Conservation (phyloP, 2,888 invertebrate species). For the Herminia tarsipennalis region DNA sequence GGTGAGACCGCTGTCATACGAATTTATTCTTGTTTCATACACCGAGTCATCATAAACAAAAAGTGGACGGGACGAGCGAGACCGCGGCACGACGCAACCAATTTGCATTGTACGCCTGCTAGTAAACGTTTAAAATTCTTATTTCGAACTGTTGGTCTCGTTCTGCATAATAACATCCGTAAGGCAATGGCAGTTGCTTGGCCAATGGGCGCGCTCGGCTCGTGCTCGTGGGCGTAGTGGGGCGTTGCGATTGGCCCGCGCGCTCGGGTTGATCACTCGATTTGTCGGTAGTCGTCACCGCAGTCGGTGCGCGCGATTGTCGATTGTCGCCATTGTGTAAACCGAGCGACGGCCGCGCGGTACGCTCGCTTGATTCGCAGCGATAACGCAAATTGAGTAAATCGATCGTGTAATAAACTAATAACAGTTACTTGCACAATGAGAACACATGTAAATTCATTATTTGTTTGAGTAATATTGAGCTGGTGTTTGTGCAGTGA, state of each 20-base stretch:
- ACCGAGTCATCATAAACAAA: constrained; percentile 61
- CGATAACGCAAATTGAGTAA: constrained; percentile 62
- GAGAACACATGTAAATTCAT: constrained; percentile 50
- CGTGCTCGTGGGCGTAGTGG: constrained; percentile 79
- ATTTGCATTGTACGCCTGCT: constrained; percentile 81
- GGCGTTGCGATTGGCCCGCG: constrained; percentile 69
- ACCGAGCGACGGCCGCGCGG: constrained; percentile 72
- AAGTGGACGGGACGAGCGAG: constrained; percentile 70
- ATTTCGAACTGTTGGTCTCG: constrained; percentile 81
- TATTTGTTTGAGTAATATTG: constrained; percentile 39
- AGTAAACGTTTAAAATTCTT: constrained; percentile 83
- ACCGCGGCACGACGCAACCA: constrained; percentile 76
- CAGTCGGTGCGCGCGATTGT: constrained; percentile 81
- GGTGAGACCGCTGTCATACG: constrained; percentile 60
- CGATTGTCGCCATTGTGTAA: constrained; percentile 84
- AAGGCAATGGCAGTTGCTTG: constrained; percentile 84
- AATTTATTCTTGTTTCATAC: constrained; percentile 63
- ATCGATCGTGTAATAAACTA: constrained; percentile 66
- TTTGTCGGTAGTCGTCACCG: constrained; percentile 80
- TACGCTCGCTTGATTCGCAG: constrained; percentile 67
- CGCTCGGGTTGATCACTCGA: constrained; percentile 78
- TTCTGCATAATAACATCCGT: constrained; percentile 84
- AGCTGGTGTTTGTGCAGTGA: constrained; percentile 58
- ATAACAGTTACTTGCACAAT: constrained; percentile 58
- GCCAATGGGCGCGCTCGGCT: constrained; percentile 75